These are phyloP conservation scores for Drosophila picticornis DNA, from an alignment of 2,888 invertebrate species.

Conservation along the genomic window DNA sequence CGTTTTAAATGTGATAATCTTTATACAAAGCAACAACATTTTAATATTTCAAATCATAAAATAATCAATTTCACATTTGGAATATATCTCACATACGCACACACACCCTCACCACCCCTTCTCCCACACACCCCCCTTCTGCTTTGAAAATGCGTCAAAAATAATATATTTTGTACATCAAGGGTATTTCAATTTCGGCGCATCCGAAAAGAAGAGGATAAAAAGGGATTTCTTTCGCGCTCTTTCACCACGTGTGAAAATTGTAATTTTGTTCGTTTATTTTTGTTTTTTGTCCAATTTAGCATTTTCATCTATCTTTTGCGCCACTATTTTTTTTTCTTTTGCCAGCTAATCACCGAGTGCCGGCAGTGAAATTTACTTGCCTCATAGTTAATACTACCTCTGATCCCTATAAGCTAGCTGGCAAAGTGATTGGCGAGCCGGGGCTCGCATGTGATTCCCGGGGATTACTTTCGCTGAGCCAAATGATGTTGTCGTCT, in stretches of 20 bases:
- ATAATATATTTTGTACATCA: neutral
- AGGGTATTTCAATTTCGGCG: neutral
- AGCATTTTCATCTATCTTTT: constrained; percentile 1
- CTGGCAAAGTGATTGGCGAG: constrained; percentile 18
- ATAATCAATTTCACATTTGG: neutral
- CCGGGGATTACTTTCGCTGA: constrained; percentile 13
- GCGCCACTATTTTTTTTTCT: constrained; percentile 5
- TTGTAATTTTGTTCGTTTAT: constrained; percentile 39
- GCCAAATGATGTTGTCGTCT: constrained; percentile 20
- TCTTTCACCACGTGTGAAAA: constrained; percentile 53
- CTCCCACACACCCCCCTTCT: neutral
- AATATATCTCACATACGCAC: neutral
- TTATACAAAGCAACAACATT: neutral
- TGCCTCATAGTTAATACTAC: constrained; percentile 44
- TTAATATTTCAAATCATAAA: neutral
- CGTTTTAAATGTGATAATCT: neutral
- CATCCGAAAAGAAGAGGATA: neutral
- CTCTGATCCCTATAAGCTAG: constrained; percentile 50
- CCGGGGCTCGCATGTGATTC: constrained; percentile 26
- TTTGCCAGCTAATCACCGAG: constrained; percentile 55
- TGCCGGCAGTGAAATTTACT: constrained; percentile 43
- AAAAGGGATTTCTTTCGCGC: neutral
- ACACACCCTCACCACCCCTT: no score
- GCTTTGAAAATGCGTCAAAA: neutral
- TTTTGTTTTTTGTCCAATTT: constrained; percentile 24